phyloP scores from a whole-genome alignment of 2,888 invertebrate genomes.

The Zygaena filipendulae region DNA sequence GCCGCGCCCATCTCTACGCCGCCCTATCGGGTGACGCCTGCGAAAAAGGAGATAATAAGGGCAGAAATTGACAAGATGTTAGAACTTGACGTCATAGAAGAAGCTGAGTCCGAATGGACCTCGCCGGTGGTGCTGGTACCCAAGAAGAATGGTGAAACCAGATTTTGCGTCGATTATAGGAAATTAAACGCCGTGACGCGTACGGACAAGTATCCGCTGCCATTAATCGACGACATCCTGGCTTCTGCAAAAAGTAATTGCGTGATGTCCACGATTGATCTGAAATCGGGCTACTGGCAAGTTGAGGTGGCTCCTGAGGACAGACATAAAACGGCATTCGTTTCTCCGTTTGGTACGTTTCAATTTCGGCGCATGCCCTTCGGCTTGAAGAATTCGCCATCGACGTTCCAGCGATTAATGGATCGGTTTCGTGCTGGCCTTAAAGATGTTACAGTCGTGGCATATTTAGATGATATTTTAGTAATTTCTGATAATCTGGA shows the following conservation, averaged over 20 bases:
- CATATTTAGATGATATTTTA: constrained; percentile 25
- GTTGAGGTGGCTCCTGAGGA: constrained; percentile 15
- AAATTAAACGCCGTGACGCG: constrained; percentile 12
- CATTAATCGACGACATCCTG: constrained; percentile 20
- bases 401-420: constrained; percentile 24
- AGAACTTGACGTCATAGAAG: constrained; percentile 22
- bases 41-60: constrained; percentile 7
- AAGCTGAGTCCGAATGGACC: constrained; percentile 18
- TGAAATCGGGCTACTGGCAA: constrained; percentile 30
- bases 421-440: constrained; percentile 16
- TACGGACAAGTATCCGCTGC: constrained; percentile 19
- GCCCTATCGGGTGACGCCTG: constrained; percentile 10
- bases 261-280: constrained; percentile 26
- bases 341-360: constrained; percentile 23
- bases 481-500: constrained; percentile 19
- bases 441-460: constrained; percentile 18
- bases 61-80: constrained; percentile 15
- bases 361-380: constrained; percentile 27
- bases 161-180: constrained; percentile 13
- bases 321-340: constrained; percentile 23
- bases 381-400: constrained; percentile 24
- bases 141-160: constrained; percentile 7
- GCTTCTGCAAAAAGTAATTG: constrained; percentile 23
- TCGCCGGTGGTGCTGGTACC: constrained; percentile 12
- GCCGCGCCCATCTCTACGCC: constrained; percentile 7